Conservation (phyloP, 2,113 vertebrate genomes). For the Pantherophis guttatus region DNA sequence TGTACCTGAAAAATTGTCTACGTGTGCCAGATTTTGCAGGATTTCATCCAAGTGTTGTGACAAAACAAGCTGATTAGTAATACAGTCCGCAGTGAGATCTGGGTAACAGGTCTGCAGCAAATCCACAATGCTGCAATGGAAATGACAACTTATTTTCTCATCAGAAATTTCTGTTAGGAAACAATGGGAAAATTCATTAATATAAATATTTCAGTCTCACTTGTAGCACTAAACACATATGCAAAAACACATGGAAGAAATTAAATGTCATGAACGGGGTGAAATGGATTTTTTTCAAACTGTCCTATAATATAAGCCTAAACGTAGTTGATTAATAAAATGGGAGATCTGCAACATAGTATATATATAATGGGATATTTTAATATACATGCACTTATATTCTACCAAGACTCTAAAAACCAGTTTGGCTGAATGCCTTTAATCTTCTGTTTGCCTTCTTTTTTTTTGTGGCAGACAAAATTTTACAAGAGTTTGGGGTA, state of each 20-base stretch:
- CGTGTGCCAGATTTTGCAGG: conserved; percentile 70
- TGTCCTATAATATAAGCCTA: background rate
- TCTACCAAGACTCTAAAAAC: background rate
- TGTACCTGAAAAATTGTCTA: conserved; percentile 73
- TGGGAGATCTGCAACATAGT: background rate
- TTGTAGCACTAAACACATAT: background rate
- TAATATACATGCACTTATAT: background rate
- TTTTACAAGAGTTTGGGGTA: background rate
- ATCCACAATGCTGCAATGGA: conserved; percentile 81
- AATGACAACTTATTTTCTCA: conserved; percentile 68
- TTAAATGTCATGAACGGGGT: background rate
- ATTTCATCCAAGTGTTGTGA: conserved; percentile 78
- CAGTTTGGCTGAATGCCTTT: background rate
- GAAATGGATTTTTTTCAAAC: background rate
- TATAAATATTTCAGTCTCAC: background rate
- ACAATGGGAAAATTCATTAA: conserved; percentile 16
- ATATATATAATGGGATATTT: background rate
- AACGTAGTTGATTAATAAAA: background rate
- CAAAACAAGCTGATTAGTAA: conserved; percentile 72
- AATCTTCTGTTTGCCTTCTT: background rate
- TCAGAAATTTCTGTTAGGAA: conserved; percentile 68
- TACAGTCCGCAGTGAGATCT: conserved; percentile 78
- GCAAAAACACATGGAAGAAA: background rate
- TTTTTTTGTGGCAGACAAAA: background rate
- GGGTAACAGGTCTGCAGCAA: conserved; percentile 83